Percentiles rank a stretch among this genome's conserved stretches.
Evolutionary conservation across 2,797 vertebrate genomes (phyloP).

Genomic region (Rhodeus uyekii): DNA sequence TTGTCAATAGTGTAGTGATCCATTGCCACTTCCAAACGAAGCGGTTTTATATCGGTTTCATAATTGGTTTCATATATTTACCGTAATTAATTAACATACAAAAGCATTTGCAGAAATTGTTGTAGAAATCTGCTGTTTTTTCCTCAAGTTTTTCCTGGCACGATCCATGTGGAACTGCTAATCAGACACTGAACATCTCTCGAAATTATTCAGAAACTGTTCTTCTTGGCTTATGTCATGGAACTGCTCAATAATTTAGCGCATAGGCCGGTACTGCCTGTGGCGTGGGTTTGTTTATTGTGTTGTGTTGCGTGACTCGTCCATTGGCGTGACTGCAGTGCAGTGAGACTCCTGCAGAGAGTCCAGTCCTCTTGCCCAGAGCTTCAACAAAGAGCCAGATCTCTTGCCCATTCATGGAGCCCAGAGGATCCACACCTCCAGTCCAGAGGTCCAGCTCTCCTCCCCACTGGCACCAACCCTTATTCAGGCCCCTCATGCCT

Average conservation of each 20-base stretch:
- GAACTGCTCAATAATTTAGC: neutral
- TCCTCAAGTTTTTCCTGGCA: neutral
- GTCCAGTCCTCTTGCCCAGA: constrained; percentile 3
- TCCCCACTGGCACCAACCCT: constrained; percentile 14
- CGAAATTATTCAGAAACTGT: neutral
- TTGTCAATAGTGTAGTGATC: neutral
- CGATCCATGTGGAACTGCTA: neutral
- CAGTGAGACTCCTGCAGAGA: constrained; percentile 17
- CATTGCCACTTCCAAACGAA: neutral
- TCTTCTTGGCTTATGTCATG: neutral
- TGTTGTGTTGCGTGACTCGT: constrained; percentile 4
- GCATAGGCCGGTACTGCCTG: neutral
- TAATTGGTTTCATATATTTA: no score
- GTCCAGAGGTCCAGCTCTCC: neutral
- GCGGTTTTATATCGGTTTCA: neutral
- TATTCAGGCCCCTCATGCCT: neutral
- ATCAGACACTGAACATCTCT: neutral
- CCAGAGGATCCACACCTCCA: constrained; percentile 1
- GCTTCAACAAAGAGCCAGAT: constrained; percentile 28
- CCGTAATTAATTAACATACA: neutral
- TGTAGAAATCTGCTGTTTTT: neutral
- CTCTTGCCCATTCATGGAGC: constrained; percentile 4
- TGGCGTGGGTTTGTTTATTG: neutral
- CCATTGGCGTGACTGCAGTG: neutral
- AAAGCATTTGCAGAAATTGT: neutral